Evolutionary conservation across 2,113 vertebrate genomes (phyloP).

Genomic region (Tetraodon nigroviridis): DNA sequence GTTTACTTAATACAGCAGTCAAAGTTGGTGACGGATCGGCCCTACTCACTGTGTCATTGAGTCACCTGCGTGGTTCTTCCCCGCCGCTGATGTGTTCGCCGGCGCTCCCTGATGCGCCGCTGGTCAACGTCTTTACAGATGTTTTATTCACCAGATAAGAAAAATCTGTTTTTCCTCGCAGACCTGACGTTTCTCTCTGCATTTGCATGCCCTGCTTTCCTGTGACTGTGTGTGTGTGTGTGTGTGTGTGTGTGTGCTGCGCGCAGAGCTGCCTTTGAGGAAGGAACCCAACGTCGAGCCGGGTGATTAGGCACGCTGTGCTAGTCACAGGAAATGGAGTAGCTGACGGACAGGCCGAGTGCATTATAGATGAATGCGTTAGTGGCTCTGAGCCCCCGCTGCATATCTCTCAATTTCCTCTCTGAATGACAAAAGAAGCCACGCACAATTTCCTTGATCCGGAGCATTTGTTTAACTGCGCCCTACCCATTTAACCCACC

Average conservation of each 20-base stretch:
- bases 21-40: neutral
- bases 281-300: constrained; percentile 67
- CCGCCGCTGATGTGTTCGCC: too few species aligned
- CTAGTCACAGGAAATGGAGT: constrained; percentile 81
- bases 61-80: neutral
- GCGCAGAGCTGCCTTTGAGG: constrained; percentile 50
- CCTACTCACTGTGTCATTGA: neutral
- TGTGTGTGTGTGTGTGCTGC: constrained; percentile 31
- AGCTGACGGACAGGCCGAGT: constrained; percentile 71
- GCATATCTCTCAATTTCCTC: constrained; percentile 70
- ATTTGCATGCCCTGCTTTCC: constrained; percentile 34
- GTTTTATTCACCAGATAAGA: constrained; percentile 74
- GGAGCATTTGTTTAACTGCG: constrained; percentile 73
- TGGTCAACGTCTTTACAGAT: constrained; percentile 51
- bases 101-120: constrained; percentile 8
- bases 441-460: constrained; percentile 74
- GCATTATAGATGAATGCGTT: constrained; percentile 77
- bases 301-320: constrained; percentile 82
- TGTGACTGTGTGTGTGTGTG: constrained; percentile 22
- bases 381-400: constrained; percentile 37
- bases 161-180: constrained; percentile 77
- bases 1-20: neutral
- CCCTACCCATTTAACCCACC: constrained; percentile 70
- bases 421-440: constrained; percentile 69
- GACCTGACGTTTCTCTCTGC: constrained; percentile 46